A percentile compares a stretch with the other conserved stretches of the same genome.
These are phyloP conservation scores for Noturus placidus DNA, from an alignment of 2,113 vertebrate species.

Conservation along the genomic window DNA sequence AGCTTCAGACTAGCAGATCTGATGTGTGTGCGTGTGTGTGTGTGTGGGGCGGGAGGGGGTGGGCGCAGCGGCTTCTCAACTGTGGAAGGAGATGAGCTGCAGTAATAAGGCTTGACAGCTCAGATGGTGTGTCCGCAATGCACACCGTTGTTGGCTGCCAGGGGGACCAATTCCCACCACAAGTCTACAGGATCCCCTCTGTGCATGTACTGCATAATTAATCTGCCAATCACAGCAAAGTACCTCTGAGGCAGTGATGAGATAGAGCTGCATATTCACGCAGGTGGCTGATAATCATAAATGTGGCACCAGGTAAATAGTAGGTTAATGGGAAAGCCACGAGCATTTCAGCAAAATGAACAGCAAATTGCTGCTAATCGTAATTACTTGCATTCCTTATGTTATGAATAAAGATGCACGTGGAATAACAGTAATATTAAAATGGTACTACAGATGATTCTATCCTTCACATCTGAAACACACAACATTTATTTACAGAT, in stretches of 20 bases:
- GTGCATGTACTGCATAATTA: constrained; percentile 72
- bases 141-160: constrained; percentile 59
- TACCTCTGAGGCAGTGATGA: constrained; percentile 62
- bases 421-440: not conserved
- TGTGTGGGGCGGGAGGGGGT: too few species aligned
- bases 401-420: not conserved
- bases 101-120: constrained; percentile 48
- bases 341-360: not conserved
- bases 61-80: not conserved
- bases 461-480: not conserved
- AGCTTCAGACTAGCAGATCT: constrained; percentile 33
- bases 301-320: constrained; percentile 56
- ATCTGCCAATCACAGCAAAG: constrained; percentile 72
- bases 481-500: constrained; percentile 27
- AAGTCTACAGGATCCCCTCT: constrained; percentile 51
- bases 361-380: constrained; percentile 1
- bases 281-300: constrained; percentile 60
- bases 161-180: constrained; percentile 62
- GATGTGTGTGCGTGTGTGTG: not conserved
- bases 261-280: constrained; percentile 57
- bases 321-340: constrained; percentile 56
- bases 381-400: not conserved
- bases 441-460: constrained; percentile 7
- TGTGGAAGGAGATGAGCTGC: constrained; percentile 28
- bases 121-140: constrained; percentile 33